Evolutionary conservation across 2,888 invertebrate species (phyloP), one percentile per base, ranked within the genome.

Genomic region (Prosopocoilus inquinatus): DNA sequence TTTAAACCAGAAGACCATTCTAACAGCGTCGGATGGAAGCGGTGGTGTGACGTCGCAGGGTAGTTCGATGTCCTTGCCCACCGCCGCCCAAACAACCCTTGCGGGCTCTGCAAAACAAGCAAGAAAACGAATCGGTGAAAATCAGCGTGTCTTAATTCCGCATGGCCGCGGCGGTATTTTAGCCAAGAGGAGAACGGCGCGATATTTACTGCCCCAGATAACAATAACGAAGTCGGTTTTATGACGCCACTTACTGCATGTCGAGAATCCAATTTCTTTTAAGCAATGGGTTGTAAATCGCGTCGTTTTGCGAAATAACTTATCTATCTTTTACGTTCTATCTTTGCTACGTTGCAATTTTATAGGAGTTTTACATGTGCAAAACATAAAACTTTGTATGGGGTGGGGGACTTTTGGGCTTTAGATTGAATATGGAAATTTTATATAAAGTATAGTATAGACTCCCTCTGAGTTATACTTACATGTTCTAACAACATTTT

Each of bases 1-100:
- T 75, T 92, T 93, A 82, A 93, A 94, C 94, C 94, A 94, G 58
- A 94, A 85, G 69, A 93, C 86, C 86, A 94, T 86, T 69, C 87
- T 90, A 44, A 92, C 89, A 52, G 82, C 81, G 65, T 91, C 87
- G 48, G 82, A 82, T 0, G 86, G 82, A 16, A 85, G 81, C 0
- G 91, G 86, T 33, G 88, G 84, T 48, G 85, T 85, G 62, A 94
- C 82, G 78, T 94, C 90, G 79, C 94, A 94, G 0, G 94, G 93
- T 62, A 94, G 79, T 52, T 88, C 85, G 15, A 89, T 90, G 71
- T 86, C 85, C 51, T 85, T 86, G 41, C 89, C 90, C 35, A 87
- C 83, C 9, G 87, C 87, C 9, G 89, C 90, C 90, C 91, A 91
- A 47, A 89, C 80, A 54, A 85, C 78, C 62, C 82, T 83, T 53